These are phyloP conservation scores for Torymus texanus DNA, from an alignment of 2,888 invertebrate genomes.

Conservation along the genomic window DNA sequence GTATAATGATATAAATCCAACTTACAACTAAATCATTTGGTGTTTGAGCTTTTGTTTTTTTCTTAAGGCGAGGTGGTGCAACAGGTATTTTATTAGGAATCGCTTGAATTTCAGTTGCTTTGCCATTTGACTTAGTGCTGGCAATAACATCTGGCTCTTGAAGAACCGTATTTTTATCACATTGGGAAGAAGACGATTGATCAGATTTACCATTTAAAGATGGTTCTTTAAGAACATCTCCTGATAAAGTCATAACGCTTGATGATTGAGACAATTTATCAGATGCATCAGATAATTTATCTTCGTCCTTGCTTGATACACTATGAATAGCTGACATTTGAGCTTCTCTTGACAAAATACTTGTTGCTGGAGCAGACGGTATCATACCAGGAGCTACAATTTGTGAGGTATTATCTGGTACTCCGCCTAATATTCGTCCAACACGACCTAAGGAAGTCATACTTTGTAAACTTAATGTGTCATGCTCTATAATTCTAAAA, in stretches of 20 bases:
- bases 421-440: conserved; percentile 86
- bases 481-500: conserved; percentile 90
- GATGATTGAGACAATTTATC: conserved; percentile 72
- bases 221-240: conserved; percentile 68
- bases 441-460: conserved; percentile 91
- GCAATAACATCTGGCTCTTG: conserved; percentile 95
- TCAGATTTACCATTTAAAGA: conserved; percentile 65
- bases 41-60: conserved; percentile 78
- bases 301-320: conserved; percentile 72
- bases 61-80: conserved; percentile 88
- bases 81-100: conserved; percentile 76
- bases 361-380: conserved; percentile 61
- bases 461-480: conserved; percentile 90
- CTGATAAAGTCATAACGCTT: conserved; percentile 70
- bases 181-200: conserved; percentile 64
- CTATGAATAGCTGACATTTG: conserved; percentile 70
- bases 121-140: conserved; percentile 83
- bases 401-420: conserved; percentile 68
- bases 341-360: conserved; percentile 65
- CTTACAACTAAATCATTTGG: conserved; percentile 73
- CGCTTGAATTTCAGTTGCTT: conserved; percentile 67
- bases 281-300: conserved; percentile 69
- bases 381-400: conserved; percentile 65
- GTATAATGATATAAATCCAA: conserved; percentile 43
- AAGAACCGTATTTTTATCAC: conserved; percentile 72